Conservation (phyloP, 2,888 invertebrate species). For the Rhingia campestris region DNA sequence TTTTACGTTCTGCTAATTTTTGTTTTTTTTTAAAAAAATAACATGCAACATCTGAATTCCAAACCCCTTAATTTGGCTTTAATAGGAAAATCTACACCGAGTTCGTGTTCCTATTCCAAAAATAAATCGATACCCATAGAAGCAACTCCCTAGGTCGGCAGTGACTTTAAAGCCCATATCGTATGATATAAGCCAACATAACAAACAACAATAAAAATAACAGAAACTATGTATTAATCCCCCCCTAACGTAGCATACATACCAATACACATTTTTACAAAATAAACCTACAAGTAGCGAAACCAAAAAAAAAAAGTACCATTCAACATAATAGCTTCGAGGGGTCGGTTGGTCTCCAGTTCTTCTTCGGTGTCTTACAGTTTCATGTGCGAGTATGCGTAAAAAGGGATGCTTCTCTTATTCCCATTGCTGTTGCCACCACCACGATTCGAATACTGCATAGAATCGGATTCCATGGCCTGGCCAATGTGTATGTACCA, state of each 20-base stretch:
- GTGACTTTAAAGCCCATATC: slow-evolving; percentile 47
- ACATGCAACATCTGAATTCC: no score
- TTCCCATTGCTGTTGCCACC: slow-evolving; percentile 1
- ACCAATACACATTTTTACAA: slow-evolving; percentile 46
- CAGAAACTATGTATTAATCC: slow-evolving; percentile 60
- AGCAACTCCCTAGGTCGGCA: slow-evolving; percentile 2
- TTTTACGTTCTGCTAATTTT: no score
- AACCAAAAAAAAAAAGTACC: neutral
- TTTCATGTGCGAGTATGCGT: slow-evolving; percentile 70
- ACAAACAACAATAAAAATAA: slow-evolving; percentile 33
- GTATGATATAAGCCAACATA: slow-evolving; percentile 14
- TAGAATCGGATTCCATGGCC: slow-evolving; percentile 8
- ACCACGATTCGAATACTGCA: slow-evolving; percentile 7
- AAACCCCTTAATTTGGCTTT: no score
- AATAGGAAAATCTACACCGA: no score
- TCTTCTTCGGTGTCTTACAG: slow-evolving; percentile 2
- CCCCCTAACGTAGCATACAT: slow-evolving; percentile 32
- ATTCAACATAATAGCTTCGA: slow-evolving; percentile 52
- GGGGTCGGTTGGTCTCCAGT: slow-evolving; percentile 35
- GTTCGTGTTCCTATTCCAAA: neutral
- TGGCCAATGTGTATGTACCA: neutral
- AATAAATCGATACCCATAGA: neutral
- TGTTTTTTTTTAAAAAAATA: no score
- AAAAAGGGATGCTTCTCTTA: slow-evolving; percentile 66
- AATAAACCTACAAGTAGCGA: slow-evolving; percentile 22